phyloP scores from a whole-genome alignment of 2,888 invertebrate species.

The Blastobasis lacticolella region DNA sequence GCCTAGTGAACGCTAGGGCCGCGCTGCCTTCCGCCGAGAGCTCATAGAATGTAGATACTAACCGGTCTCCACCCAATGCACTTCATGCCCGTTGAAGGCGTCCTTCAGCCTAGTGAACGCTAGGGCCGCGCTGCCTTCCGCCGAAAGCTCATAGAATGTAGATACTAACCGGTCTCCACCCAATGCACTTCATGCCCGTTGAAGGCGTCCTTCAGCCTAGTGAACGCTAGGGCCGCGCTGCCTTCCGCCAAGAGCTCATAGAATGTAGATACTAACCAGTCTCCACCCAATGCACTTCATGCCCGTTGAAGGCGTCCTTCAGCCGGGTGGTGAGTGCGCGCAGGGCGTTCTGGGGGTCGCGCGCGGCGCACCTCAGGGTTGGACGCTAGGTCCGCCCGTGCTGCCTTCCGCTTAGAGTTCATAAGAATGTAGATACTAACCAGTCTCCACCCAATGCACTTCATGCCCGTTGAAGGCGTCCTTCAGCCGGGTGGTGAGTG shows the following conservation, averaged over 20 bases:
- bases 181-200: constrained; percentile 94
- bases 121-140: constrained; percentile 82
- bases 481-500: constrained; percentile 85
- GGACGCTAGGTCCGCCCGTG: constrained; percentile 75
- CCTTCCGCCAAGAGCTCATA: too few species aligned
- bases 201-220: constrained; percentile 88
- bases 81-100: constrained; percentile 93
- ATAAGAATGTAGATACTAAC: constrained; percentile 22
- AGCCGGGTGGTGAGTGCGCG: constrained; percentile 86
- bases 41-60: too few species aligned
- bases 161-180: constrained; percentile 74
- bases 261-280: constrained; percentile 28
- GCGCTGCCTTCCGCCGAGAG: constrained; percentile 82
- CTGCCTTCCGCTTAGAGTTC: constrained; percentile 76
- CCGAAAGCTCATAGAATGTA: too few species aligned
- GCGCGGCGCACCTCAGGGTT: constrained; percentile 81
- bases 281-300: constrained; percentile 91
- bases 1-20: constrained; percentile 83
- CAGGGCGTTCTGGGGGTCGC: constrained; percentile 85
- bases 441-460: constrained; percentile 85
- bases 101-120: constrained; percentile 86
- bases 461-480: constrained; percentile 94
- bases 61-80: constrained; percentile 83
- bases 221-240: constrained; percentile 84
- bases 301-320: constrained; percentile 91